These are phyloP conservation scores for Ammodytes marinus DNA, from an alignment of 2,113 vertebrate genomes.

Conservation along the genomic window DNA sequence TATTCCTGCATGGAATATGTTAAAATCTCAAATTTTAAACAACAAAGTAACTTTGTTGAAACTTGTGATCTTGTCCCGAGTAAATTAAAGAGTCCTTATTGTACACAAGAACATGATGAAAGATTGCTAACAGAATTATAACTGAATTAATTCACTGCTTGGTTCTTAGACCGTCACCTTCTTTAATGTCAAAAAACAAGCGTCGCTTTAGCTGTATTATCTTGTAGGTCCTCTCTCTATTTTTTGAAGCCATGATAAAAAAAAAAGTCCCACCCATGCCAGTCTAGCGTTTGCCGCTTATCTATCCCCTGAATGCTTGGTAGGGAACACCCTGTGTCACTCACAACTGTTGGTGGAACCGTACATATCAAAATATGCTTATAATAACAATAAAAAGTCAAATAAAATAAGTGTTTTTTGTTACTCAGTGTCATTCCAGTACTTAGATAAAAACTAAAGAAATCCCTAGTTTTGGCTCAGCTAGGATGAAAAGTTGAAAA, in stretches of 20 bases:
- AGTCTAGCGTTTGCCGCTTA: slow-evolving; percentile 64
- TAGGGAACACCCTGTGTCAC: slow-evolving; percentile 76
- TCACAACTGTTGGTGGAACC: slow-evolving; percentile 54
- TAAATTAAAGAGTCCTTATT: neutral
- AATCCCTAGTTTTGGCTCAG: neutral
- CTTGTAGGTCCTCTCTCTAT: slow-evolving; percentile 46
- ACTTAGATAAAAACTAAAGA: neutral
- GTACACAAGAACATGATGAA: neutral
- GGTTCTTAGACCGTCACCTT: neutral
- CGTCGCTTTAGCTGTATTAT: slow-evolving; percentile 20
- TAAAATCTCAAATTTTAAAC: neutral
- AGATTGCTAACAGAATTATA: neutral
- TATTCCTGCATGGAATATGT: neutral
- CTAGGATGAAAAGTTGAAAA: neutral
- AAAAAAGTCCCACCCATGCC: slow-evolving; percentile 68
- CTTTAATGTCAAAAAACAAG: neutral
- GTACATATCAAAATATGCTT: slow-evolving; percentile 5
- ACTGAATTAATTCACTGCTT: neutral
- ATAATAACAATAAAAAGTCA: neutral
- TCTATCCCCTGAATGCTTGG: slow-evolving; percentile 59
- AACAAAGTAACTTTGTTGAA: neutral
- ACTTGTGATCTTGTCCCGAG: neutral
- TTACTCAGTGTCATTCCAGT: neutral
- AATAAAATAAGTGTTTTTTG: neutral
- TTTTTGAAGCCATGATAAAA: slow-evolving; percentile 72